These are phyloP conservation scores for Tachystola acroxantha DNA, from an alignment of 2,888 invertebrate species.

Conservation along the genomic window DNA sequence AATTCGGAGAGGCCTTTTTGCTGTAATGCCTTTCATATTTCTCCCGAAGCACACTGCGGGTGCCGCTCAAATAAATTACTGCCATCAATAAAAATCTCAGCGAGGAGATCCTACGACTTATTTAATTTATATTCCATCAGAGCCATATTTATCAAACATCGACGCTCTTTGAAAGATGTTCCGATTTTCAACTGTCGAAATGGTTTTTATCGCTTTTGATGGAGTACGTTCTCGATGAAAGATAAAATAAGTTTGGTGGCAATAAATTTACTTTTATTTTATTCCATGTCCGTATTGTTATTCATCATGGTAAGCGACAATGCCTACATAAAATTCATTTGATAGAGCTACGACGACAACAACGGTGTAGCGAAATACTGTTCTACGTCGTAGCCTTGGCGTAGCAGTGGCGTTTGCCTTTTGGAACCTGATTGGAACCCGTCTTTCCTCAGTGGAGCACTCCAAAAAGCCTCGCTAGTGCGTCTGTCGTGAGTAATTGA, in stretches of 20 bases:
- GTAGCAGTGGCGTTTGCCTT: too few relatives aligned
- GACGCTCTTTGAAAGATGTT: slow-evolving; percentile 39
- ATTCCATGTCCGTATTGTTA: slow-evolving; percentile 1
- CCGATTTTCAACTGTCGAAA: slow-evolving; percentile 27
- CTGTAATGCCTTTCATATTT: slow-evolving; percentile 77
- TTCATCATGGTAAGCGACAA: too few relatives aligned
- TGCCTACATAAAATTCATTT: too few relatives aligned
- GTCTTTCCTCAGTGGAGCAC: too few relatives aligned
- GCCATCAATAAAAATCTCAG: slow-evolving; percentile 75
- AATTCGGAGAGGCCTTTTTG: slow-evolving; percentile 73
- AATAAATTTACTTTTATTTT: slow-evolving; percentile 10
- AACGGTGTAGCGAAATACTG: not conserved
- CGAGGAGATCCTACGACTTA: slow-evolving; percentile 70
- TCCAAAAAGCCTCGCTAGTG: too few relatives aligned
- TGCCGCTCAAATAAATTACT: slow-evolving; percentile 75
- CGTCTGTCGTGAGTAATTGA: too few relatives aligned
- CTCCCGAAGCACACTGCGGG: slow-evolving; percentile 70
- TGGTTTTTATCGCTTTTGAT: slow-evolving; percentile 20
- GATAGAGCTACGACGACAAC: not conserved
- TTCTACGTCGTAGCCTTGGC: too few relatives aligned
- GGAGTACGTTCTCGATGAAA: slow-evolving; percentile 3
- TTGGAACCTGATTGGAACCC: too few relatives aligned
- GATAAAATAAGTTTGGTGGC: slow-evolving; percentile 2
- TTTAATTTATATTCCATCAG: slow-evolving; percentile 76
- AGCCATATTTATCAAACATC: slow-evolving; percentile 68